phyloP scores from a whole-genome alignment of 2,888 invertebrate species.

The Tipula helvola region DNA sequence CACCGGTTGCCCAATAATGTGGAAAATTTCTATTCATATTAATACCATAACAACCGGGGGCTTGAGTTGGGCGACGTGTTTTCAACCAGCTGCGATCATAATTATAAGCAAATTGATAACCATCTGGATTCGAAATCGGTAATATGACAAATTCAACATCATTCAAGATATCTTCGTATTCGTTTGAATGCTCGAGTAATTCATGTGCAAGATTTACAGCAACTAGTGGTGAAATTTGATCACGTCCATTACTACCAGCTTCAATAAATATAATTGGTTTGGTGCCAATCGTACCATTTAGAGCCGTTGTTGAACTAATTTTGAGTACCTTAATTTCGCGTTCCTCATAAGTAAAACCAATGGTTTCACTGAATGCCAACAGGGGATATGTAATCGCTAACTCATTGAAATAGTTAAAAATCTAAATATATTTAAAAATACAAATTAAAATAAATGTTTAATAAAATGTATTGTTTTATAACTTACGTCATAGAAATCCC shows the following conservation, averaged over 20 bases:
- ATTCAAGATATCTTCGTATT: neutral
- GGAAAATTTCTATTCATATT: constrained; percentile 60
- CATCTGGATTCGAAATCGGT: neutral
- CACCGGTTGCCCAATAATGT: constrained; percentile 45
- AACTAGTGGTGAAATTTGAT: neutral
- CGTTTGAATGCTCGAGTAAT: neutral
- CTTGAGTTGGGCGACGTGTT: constrained; percentile 37
- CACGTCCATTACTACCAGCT: neutral
- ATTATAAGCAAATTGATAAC: neutral
- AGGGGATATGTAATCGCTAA: neutral
- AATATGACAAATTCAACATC: neutral
- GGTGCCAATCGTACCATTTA: neutral
- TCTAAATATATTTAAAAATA: neutral
- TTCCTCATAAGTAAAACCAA: neutral
- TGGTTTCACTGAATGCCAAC: neutral
- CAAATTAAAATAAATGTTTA: neutral
- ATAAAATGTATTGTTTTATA: neutral
- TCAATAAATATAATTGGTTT: neutral
- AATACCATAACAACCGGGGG: constrained; percentile 43
- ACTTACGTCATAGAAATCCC: neutral
- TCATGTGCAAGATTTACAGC: neutral
- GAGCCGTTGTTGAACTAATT: neutral
- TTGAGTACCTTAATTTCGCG: neutral
- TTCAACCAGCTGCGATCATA: constrained; percentile 43
- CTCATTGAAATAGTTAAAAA: neutral